A percentile compares a stretch with the other conserved stretches of the same genome.
Conservation (phyloP, 2,888 invertebrate genomes). For the Melangyna quadrimaculata region DNA sequence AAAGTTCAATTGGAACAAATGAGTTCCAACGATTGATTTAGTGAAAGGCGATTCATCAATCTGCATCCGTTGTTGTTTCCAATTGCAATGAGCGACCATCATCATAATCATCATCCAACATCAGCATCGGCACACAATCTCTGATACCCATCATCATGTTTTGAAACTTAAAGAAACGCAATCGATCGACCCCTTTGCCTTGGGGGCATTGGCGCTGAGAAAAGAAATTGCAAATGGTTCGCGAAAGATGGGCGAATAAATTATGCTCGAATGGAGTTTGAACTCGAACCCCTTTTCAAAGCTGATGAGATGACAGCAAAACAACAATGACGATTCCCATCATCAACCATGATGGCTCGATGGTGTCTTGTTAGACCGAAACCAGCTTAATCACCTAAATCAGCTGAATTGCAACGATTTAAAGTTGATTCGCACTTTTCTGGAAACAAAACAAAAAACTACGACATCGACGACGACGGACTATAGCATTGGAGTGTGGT, state of each 20-base stretch:
- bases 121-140: conserved; percentile 33
- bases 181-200: conserved; percentile 45
- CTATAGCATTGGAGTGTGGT: neutral
- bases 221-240: conserved; percentile 54
- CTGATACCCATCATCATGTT: conserved; percentile 14
- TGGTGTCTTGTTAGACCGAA: conserved; percentile 49
- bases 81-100: conserved; percentile 12
- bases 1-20: conserved; percentile 71
- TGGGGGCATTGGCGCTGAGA: neutral
- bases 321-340: conserved; percentile 21
- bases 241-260: conserved; percentile 54
- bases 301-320: conserved; percentile 21
- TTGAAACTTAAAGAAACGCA: conserved; percentile 18
- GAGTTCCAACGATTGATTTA: conserved; percentile 70
- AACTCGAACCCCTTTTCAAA: conserved; percentile 8
- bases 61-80: conserved; percentile 36
- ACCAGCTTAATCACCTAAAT: conserved; percentile 39
- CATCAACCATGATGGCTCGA: conserved; percentile 18
- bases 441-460: conserved; percentile 26
- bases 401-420: conserved; percentile 67
- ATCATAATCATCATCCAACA: conserved; percentile 22
- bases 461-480: conserved; percentile 51
- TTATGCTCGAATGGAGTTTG: conserved; percentile 39
- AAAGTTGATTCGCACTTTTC: conserved; percentile 73
- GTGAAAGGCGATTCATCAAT: conserved; percentile 70